Base-by-base conservation (phyloP, 2,888 invertebrate genomes). In the Trissolcus brochymenae region DNA sequence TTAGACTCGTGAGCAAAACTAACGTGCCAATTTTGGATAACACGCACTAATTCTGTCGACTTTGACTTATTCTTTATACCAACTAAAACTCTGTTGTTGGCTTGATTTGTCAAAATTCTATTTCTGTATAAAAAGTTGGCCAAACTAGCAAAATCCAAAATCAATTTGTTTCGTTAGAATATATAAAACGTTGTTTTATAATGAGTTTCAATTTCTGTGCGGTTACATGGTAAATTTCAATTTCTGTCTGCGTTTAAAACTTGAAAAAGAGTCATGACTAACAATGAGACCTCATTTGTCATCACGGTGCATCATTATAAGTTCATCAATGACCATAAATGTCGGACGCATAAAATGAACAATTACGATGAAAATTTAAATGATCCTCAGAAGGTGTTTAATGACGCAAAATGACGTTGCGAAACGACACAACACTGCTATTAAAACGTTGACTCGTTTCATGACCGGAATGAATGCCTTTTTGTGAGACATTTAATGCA, bases 361-460 rank as follows among this genome's bases (percentile, higher is more conserved):
- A 68, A 73, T 78, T 78, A 78, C 65, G 50, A 49, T 55, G 62
- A 51, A n/a, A 54, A 56, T 62, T 72, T 55, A 67, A 70, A 73
- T 73, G 70, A 65, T 68, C 65, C 68, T 60, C 21, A 40, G 66
- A 67, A 73, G 68, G 72, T 73, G 72, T 73, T 77, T 68, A 78
- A 70, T 41, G 68, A 68, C 73, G 77, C 73, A 64, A 78, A 73
- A 77, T 53, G 35, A 13, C 67, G 7, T 16, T 46, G 16, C 46
- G 46, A 67, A 35, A 35, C 35, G 35, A 35, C 35, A 35, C 35
- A 35, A 71, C 65, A 62, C 72, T 72, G 57, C 76, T 61, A 67
- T 76, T 76, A 67, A 76, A 76, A 76, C 35, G 72, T 72, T 72
- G 72, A 76, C 66, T 76, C 61, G 76, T 72, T 76, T 71, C 76